These are phyloP conservation scores for Apodemus agrarius DNA, from an alignment of 2,797 vertebrate genomes.

Conservation along the genomic window DNA sequence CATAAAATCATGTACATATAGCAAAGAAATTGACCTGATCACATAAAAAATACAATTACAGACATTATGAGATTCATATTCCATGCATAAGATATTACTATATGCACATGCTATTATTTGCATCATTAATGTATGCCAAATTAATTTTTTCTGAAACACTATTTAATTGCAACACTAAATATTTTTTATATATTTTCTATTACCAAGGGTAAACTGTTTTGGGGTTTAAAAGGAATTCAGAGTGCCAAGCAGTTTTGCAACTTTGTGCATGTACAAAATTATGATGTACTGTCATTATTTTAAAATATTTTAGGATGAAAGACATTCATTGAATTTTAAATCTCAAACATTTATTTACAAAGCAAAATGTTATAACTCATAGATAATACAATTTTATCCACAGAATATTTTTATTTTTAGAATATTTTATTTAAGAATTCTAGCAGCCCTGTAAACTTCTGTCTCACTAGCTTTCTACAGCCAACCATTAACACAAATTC, in stretches of 20 bases:
- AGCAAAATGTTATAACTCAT: background rate
- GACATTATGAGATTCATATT: slow-evolving; percentile 19
- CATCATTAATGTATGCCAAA: slow-evolving; percentile 49
- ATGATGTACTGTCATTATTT: background rate
- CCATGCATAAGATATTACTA: slow-evolving; percentile 36
- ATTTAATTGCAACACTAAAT: slow-evolving; percentile 26
- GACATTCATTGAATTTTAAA: background rate
- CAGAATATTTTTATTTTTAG: background rate
- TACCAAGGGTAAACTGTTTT: background rate
- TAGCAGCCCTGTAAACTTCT: background rate
- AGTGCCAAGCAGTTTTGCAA: background rate
- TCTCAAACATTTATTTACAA: background rate
- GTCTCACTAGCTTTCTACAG: background rate
- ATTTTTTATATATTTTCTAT: slow-evolving; percentile 4
- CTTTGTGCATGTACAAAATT: background rate
- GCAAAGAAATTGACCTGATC: slow-evolving; percentile 29
- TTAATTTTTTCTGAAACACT: slow-evolving; percentile 46
- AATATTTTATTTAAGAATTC: background rate
- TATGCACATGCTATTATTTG: background rate
- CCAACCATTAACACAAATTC: background rate
- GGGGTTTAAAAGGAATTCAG: background rate
- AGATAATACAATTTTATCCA: background rate
- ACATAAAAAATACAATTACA: slow-evolving; percentile 41
- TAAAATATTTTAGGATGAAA: background rate
- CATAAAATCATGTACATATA: background rate